Evolutionary conservation across 2,888 invertebrate species (phyloP), one percentile per base, ranked within the genome.

Genomic region (Allophyes oxyacanthae): DNA sequence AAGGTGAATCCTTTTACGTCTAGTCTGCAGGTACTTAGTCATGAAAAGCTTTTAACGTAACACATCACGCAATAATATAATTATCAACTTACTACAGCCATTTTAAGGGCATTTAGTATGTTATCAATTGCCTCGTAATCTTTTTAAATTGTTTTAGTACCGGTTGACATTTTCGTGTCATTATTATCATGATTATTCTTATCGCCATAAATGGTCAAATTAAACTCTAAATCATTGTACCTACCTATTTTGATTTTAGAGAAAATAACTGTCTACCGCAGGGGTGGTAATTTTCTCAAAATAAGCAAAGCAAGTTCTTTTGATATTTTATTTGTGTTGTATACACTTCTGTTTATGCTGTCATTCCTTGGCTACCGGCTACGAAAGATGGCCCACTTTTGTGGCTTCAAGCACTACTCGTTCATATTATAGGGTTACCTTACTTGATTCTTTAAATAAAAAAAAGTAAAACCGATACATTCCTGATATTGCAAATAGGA

Each of bases 61-160:
- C 68, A 44, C 57, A 74, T 66, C 89, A 89, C 86, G 88, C 88
- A 50, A 88, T 81, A 81, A 75, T 81, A 82, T 79, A 85, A 88
- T 89, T 88, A 62, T 36, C 20, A 48, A 87, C 77, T 73, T 72
- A 77, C 79, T 79, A 73, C 69, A 77, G 71, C 78, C 75, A 67
- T 68, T 78, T 78, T 66, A 62, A 44, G n/a, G 15, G 32, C 34
- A 33, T 64, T 67, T 40, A 53, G 46, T 8, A 41, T 36, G 11
- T 43, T 61, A 54, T 40, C 40, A 42, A 33, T 41, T 48, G 4
- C 28, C 2, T 41, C 38, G 48, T 62, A 48, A 20, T 20, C 20
- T 48, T 33, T 41, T 28, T 8, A 11, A 38, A 66, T 32, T 34
- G 42, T 4, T 9, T 1, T 30, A 15, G 43, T 59, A 38, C 20